Base-by-base conservation (phyloP, 2,888 invertebrate genomes). In the Cataglyphis rosenhaueri region DNA sequence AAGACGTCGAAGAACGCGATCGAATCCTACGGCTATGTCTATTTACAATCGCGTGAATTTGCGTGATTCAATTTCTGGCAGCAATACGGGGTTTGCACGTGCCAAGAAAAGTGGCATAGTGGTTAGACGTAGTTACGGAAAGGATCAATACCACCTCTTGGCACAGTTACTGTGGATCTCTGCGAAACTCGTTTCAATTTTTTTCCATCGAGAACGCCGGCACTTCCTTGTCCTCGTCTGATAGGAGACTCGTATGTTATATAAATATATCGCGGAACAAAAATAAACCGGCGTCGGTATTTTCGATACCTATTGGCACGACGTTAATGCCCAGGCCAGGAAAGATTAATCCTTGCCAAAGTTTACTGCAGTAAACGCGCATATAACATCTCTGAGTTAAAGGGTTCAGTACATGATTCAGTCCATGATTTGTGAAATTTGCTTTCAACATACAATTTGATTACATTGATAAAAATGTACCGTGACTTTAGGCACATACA, bases 81-180 rank as follows among this genome's bases (percentile, higher is more conserved):
- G 78, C 41, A 48, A 21, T 44, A 52, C 62, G 41, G 5, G 38
- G 10, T 38, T 64, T 41, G 38, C 38, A 48, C 48, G 15, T 25
- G 79, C 75, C 78, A 86, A 71, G 65, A 86, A 52, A 21, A 59
- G 57, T 21, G 35, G 35, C 52, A 18, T 25, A 48, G 21, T 12
- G 61, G 52, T n/a, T 65, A 65, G n/a, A 32, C 35, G 32, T 44
- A 61, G 35, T 10, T 57, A 57, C 38, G 61, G 41, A 70, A 38
- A 12, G 61, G 61, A 87, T 87, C 84, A 62, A 87, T 87, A 87
- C 68, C 44, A 59, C 35, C 41, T 73, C 59, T 82, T 84, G 84
- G 84, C 84, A 61, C 71, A 41, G 65, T 71, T 86, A 73, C n/a
- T 32, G 61, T 32, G 32, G 25, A 52, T 74, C 65, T 61, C 44